phyloP scores from a whole-genome alignment of 2,888 invertebrate species.

The Thera obeliscata region DNA sequence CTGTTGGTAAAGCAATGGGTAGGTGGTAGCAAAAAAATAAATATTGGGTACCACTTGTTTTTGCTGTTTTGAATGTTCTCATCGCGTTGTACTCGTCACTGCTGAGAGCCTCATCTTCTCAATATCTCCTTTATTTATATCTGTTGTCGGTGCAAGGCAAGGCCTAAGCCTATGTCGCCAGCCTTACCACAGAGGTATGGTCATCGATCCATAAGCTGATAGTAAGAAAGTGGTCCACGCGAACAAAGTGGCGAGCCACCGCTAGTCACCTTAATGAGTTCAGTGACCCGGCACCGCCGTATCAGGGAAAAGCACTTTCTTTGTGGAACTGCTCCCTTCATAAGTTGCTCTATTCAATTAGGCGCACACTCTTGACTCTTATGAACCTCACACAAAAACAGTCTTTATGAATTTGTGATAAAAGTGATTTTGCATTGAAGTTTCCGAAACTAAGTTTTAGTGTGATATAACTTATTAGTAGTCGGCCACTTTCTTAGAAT shows the following conservation, averaged over 20 bases:
- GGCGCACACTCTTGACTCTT: constrained; percentile 3
- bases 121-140: too few relatives aligned
- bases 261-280: neutral
- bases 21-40: too few relatives aligned
- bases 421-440: neutral
- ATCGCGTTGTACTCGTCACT: too few relatives aligned
- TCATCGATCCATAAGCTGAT: too few relatives aligned
- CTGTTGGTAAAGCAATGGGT: too few relatives aligned
- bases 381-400: constrained; percentile 11
- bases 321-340: constrained; percentile 8
- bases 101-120: too few relatives aligned
- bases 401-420: neutral
- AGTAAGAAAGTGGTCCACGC: neutral
- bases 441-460: neutral
- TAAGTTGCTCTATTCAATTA: constrained; percentile 19
- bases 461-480: neutral
- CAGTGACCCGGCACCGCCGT: neutral
- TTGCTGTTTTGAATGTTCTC: too few relatives aligned
- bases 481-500: neutral
- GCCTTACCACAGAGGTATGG: too few relatives aligned
- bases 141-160: too few relatives aligned
- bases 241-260: neutral
- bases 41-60: too few relatives aligned
- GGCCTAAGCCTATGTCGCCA: too few relatives aligned
- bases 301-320: constrained; percentile 9